Evolutionary conservation across 2,797 vertebrate species (phyloP).

Genomic region (Falco novaeseelandiae): DNA sequence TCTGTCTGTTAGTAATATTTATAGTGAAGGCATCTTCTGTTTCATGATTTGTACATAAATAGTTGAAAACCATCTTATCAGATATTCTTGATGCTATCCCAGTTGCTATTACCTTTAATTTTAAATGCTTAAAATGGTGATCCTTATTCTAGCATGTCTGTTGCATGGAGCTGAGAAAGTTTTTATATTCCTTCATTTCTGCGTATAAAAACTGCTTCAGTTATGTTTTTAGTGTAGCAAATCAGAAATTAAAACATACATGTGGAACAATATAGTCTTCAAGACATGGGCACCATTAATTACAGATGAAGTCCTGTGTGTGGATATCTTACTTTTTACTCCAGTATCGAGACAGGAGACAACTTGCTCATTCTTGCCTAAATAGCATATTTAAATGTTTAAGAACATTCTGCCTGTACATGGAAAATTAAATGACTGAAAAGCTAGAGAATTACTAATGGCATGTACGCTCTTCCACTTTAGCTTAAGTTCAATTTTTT

Average conservation of each 20-base stretch:
- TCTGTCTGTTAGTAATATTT: background rate
- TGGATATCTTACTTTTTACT: background rate
- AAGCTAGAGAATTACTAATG: background rate
- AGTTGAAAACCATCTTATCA: background rate
- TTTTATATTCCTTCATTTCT: background rate
- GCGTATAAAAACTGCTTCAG: background rate
- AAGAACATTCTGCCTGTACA: background rate
- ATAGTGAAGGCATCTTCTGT: background rate
- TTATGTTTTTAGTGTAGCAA: background rate
- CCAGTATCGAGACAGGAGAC: background rate
- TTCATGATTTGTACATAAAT: background rate
- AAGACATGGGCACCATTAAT: background rate
- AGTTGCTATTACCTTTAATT: background rate
- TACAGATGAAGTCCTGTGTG: background rate
- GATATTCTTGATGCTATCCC: background rate
- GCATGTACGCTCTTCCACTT: background rate
- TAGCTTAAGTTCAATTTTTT: background rate
- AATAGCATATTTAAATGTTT: background rate
- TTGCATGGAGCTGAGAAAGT: background rate
- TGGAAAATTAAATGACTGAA: background rate
- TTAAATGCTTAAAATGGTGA: background rate
- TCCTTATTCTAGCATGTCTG: background rate
- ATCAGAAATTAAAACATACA: background rate
- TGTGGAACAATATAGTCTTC: background rate
- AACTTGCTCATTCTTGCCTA: background rate